Base-by-base conservation (phyloP, 1,140 invertebrate genomes). In the Bombus picipes region DNA sequence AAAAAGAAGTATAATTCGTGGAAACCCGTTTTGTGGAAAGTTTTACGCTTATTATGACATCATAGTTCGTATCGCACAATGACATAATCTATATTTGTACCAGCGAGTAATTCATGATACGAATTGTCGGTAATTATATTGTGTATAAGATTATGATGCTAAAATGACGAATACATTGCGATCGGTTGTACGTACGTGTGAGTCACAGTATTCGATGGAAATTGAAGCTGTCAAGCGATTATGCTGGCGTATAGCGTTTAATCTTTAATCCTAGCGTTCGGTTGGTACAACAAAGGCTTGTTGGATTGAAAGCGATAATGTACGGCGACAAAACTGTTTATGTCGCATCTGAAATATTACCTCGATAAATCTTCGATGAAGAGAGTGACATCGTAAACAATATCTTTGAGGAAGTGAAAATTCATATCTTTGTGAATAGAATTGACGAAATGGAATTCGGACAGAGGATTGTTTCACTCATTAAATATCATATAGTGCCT, bases 61-160 rank as follows among this genome's bases (percentile, higher is more conserved):
- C 65, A 57, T 22, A 41, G n/a, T 15, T 70, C 43, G 22, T 57
- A 66, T 10, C 32, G 13, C 34, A 3, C 28, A 57, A 47, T 83
- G 81, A 83, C 43, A 77, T 74, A 77, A 83, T 83, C 74, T 47
- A n/a, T 83, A 83, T 77, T 83, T 83, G 70, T 83, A 83, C 37
- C n/a, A 47, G 12, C 73, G 57, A 68, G 22, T 34, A 39, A 68
- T 83, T 43, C 34, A 28, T 37, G 15, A 57, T 13, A 22, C 22
- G 25, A 66, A 12, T 12, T 32, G n/a, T 39, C 25, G 53, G 3
- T 76, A 47, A 82, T 82, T 12, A 28, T 37, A 6, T 74, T 34
- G 34, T 22, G 22, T 25, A 28, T 22, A 15, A 12, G 70, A 41
- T 81, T 72, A n/a, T 25, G 70, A 13, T 28, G 4, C 39, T 70